These are phyloP conservation scores for Caenorhabditis zanzibari DNA, from an alignment of 2,888 invertebrate genomes.

Conservation along the genomic window DNA sequence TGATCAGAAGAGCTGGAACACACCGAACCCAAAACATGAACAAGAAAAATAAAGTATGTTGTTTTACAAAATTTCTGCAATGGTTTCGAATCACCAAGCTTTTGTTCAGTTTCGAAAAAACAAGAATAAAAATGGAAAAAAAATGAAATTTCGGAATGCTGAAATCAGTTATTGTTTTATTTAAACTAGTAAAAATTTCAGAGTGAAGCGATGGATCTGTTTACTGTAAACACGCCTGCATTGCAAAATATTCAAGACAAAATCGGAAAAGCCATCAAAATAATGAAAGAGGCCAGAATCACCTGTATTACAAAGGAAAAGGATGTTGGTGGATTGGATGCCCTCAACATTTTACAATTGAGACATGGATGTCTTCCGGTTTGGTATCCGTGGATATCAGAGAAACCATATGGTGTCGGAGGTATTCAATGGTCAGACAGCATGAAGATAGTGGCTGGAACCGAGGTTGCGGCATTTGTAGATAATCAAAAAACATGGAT, in stretches of 20 bases:
- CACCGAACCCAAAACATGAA: neutral
- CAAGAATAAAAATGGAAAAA: no score
- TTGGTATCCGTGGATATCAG: neutral
- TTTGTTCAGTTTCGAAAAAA: no score
- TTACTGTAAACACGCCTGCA: no score
- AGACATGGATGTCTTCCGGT: conserved; percentile 34
- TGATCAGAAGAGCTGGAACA: neutral
- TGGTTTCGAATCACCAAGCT: no score
- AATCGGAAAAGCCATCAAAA: neutral
- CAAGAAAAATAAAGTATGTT: conserved; percentile 18
- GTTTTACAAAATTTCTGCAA: neutral
- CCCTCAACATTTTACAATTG: conserved; percentile 5
- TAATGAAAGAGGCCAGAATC: neutral
- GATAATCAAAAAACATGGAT: conserved; percentile 48
- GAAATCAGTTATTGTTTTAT: no score
- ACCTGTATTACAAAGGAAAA: neutral
- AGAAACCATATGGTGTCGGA: conserved; percentile 21
- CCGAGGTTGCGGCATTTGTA: conserved; percentile 46
- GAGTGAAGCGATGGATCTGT: no score
- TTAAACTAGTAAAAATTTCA: no score
- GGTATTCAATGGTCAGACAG: conserved; percentile 23
- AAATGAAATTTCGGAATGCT: no score
- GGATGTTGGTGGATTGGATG: conserved; percentile 3
- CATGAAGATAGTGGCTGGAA: conserved; percentile 12
- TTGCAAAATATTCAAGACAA: no score